A percentile compares a stretch with the other conserved stretches of the same genome.
Conservation (phyloP, 2,113 vertebrate species). For the Anas platyrhynchos region DNA sequence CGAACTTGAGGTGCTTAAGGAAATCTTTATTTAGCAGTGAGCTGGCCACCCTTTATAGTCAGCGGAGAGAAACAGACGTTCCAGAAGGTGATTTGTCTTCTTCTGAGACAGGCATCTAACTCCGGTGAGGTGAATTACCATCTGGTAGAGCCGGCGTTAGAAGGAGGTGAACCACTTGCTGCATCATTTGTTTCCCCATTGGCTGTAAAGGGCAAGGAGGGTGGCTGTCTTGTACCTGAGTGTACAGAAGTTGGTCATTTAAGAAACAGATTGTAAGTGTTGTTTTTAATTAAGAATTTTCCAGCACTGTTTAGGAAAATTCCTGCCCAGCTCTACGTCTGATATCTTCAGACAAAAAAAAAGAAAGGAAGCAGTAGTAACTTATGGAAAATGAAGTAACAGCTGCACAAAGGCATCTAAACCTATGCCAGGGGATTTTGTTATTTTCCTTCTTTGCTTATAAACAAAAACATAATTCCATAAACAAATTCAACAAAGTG, state of each 20-base stretch:
- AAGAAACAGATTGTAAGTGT: neutral
- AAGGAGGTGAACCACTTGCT: neutral
- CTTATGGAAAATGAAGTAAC: neutral
- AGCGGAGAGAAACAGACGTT: neutral
- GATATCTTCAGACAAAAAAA: neutral
- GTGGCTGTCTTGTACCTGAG: rapidly evolving
- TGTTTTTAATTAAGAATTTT: neutral
- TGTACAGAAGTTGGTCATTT: neutral
- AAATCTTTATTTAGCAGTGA: neutral
- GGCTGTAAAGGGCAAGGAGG: neutral
- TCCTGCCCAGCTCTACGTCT: neutral
- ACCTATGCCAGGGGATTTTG: neutral
- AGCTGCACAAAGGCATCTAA: neutral
- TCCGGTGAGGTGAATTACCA: neutral
- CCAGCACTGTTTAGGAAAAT: neutral
- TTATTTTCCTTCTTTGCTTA: neutral
- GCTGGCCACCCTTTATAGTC: neutral
- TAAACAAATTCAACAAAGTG: neutral
- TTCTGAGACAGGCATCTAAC: neutral
- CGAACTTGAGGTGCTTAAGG: neutral
- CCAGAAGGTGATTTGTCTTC: neutral
- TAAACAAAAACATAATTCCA: neutral
- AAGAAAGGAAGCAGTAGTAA: neutral
- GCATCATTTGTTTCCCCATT: neutral
- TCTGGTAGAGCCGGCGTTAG: neutral